Percentiles rank a stretch among this genome's conserved stretches.
phyloP scores from a whole-genome alignment of 1,140 invertebrate species.

The Drosophila trapezifrons region DNA sequence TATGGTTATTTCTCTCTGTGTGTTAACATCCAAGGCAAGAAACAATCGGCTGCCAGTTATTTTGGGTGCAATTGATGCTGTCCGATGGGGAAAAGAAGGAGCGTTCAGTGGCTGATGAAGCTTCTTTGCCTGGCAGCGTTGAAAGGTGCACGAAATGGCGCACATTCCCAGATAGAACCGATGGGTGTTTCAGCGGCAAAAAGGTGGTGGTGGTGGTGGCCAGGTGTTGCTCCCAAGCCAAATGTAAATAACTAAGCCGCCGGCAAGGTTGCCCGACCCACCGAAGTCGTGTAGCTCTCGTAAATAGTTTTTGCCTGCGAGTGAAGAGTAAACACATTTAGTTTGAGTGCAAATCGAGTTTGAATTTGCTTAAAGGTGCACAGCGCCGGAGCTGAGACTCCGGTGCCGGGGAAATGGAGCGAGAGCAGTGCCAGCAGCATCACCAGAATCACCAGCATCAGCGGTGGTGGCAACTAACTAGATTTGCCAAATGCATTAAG shows the following conservation, averaged over 20 bases:
- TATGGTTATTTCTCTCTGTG: constrained; percentile 4
- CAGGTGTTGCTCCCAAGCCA: constrained; percentile 11
- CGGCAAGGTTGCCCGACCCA: constrained; percentile 44
- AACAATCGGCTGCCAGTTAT: constrained; percentile 62
- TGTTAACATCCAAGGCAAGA: constrained; percentile 17
- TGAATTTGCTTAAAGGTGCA: constrained; percentile 73
- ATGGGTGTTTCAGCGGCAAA: constrained; percentile 17
- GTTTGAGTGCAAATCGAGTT: constrained; percentile 78
- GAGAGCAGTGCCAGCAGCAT: constrained; percentile 23
- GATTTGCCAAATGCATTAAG: constrained; percentile 60
- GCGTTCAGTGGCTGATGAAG: constrained; percentile 29
- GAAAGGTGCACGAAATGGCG: constrained; percentile 67
- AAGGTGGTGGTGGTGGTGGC: neutral
- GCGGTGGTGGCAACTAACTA: constrained; percentile 42
- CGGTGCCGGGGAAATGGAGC: constrained; percentile 15
- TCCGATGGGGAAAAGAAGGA: constrained; percentile 14
- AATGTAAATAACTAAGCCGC: constrained; percentile 56
- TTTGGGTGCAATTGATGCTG: constrained; percentile 63
- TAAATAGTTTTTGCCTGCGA: constrained; percentile 74
- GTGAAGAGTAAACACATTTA: constrained; percentile 79
- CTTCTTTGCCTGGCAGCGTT: constrained; percentile 37
- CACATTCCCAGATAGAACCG: constrained; percentile 53
- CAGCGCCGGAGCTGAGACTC: constrained; percentile 1
- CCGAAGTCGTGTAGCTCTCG: constrained; percentile 45
- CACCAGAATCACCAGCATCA: constrained; percentile 17